phyloP scores from a whole-genome alignment of 2,888 invertebrate genomes.

The Cephus pygmeus region DNA sequence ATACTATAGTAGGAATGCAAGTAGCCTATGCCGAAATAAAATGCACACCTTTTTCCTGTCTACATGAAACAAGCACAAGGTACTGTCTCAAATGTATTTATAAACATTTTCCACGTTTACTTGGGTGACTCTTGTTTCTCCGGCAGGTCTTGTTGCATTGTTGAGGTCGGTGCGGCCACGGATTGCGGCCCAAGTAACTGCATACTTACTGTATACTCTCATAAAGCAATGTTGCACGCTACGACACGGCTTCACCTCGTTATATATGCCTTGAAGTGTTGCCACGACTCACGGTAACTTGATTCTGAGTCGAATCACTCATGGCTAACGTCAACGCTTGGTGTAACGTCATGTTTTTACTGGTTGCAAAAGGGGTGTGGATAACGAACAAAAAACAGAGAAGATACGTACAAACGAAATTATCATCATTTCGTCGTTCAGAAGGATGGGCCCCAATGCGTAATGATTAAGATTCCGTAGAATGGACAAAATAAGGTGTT shows the following conservation, averaged over 20 bases:
- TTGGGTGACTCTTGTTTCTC: background rate
- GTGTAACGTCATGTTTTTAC: background rate
- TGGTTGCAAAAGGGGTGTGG: background rate
- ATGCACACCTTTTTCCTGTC: no score
- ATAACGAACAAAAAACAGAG: background rate
- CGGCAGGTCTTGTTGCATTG: background rate
- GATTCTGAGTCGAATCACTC: background rate
- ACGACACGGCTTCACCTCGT: background rate
- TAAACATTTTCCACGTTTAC: background rate
- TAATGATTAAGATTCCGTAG: background rate
- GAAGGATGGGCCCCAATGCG: background rate
- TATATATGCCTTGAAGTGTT: background rate
- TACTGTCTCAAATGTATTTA: background rate
- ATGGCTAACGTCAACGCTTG: background rate
- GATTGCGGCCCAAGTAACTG: background rate
- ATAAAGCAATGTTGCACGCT: slow-evolving; percentile 6
- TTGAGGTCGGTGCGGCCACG: background rate
- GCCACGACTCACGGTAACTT: background rate
- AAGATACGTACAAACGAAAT: background rate
- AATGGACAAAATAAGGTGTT: background rate
- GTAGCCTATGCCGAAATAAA: background rate
- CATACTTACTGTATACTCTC: background rate
- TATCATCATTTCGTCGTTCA: background rate
- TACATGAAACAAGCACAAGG: background rate
- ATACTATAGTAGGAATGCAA: background rate